Evolutionary conservation across 1,140 invertebrate genomes (phyloP), one percentile per base, ranked within the genome.

Genomic region (Whitmania pigra): DNA sequence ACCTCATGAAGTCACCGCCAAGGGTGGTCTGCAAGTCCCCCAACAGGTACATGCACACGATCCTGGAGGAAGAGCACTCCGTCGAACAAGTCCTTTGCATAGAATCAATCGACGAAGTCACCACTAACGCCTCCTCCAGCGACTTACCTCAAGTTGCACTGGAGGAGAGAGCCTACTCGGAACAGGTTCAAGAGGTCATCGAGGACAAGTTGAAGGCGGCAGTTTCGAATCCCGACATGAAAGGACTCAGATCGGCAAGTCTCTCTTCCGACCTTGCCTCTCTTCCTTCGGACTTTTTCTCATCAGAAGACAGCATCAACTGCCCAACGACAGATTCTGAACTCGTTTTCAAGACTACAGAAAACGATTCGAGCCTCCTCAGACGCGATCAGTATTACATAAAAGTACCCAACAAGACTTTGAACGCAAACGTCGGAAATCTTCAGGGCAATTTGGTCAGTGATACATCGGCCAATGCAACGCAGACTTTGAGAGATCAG

Each of bases 21-120:
- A 36, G 69, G 29, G 22, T 70, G 4, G 53, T 36, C 6, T 25
- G 43, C 20, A 43, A 53, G 31, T 70, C 69, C 2, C 67, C 67
- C 22, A 36, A 70, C 53, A 36, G 53, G 6, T 70, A 70, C 69
- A 70, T 70, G 69, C 69, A 70, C 69, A 70, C 69, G 7, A 70
- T 70, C 25, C 25, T 70, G 11, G 69, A 70, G 20, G 69, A 70
- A 53, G 69, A 70, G 20, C 36, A 70, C 53, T 22, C 25, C 2
- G 29, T 63, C 6, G 57, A 63, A 25, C 57, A 63, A 20, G 22
- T 31, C 13, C 22, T 63, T 7, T 63, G 22, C 29, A 63, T 63
- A 25, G 4, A 63, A 63, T 49, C 43, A 13, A 49, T 49, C 9
- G 43, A 49, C 0, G 43, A 49, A 11, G 43, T 49, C 2, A 5